Base-by-base conservation (phyloP, 2,797 vertebrate species). In the Salarias fasciatus region DNA sequence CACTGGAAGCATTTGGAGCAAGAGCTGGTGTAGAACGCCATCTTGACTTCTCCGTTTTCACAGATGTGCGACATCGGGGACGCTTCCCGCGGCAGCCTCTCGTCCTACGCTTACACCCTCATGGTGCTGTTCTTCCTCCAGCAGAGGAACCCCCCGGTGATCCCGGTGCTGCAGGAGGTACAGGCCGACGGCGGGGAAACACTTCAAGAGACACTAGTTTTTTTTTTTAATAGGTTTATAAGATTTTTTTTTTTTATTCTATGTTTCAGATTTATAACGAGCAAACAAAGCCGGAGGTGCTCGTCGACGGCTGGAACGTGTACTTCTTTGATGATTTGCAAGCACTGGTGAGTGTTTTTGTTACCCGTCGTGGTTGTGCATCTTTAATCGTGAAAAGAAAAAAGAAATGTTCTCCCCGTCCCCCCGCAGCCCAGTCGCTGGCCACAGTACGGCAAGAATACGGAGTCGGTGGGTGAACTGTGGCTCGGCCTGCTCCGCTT, bases 101-200 rank as follows among this genome's bases (percentile, higher is more conserved):
- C 97, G 0, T 99, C 97, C 41, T 99, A 99, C 0, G 97, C 96
- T 0, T 99, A 98, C 84, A 99, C 96, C 12, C 94, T 98, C 72
- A 97, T 99, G 96, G 96, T 96, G 86, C 94, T 99, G 9, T 98
- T 95, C 88, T 99, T 95, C 75, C 94, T 99, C 41, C 97, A 99
- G 63, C 96, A 98, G 83, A 94, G 96, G 80, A 92, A 90, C 49
- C 95, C 95, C 4, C 96, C 96, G 1, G 91, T 98, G 57, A 95
- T 97, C 60, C 97, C 97, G 54, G 95, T 98, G 61, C 94, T 99
- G 76, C 96, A 99, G 86, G 96, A 98, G 96, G 96, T 98, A 50
- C 44, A 12, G 2, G 38, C 37, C 18, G 18, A 3, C 24, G 18
- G 3, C 18, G 24, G 18, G 18, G 24, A n/a, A n/a, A n/a, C n/a